phyloP scores from a whole-genome alignment of 2,797 vertebrate genomes.

The Hemitrygon akajei region DNA sequence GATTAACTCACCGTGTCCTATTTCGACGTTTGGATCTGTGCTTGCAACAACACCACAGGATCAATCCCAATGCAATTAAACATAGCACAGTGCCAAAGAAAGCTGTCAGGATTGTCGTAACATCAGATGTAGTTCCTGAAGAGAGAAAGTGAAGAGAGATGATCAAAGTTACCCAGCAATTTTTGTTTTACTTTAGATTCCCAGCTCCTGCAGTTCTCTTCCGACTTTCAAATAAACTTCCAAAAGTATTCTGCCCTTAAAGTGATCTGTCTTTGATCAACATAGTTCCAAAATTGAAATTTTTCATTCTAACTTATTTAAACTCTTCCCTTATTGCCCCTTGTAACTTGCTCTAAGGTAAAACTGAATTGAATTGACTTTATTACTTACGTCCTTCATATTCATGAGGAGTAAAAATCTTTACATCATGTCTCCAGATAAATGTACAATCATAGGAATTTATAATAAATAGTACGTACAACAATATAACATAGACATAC shows the following conservation, averaged over 20 bases:
- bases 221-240: too few species aligned
- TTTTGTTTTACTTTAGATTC: too few species aligned
- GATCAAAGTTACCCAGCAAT: neutral
- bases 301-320: neutral
- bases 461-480: too few species aligned
- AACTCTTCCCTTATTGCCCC: neutral
- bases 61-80: constrained; percentile 62
- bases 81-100: constrained; percentile 69
- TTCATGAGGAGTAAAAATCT: too few species aligned
- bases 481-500: too few species aligned
- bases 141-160: neutral
- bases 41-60: constrained; percentile 76
- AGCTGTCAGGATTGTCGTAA: constrained; percentile 77
- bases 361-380: too few species aligned
- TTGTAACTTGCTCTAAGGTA: neutral
- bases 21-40: constrained; percentile 61
- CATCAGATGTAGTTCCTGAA: constrained; percentile 59
- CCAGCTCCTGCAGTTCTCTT: too few species aligned
- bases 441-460: too few species aligned
- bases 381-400: too few species aligned
- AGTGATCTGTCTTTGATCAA: neutral
- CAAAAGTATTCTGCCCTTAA: too few species aligned
- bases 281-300: neutral
- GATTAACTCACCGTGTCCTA: constrained; percentile 62
- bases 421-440: too few species aligned